These are phyloP conservation scores for Cyanoramphus novaezelandiae DNA, from an alignment of 2,113 vertebrate genomes.

Conservation along the genomic window DNA sequence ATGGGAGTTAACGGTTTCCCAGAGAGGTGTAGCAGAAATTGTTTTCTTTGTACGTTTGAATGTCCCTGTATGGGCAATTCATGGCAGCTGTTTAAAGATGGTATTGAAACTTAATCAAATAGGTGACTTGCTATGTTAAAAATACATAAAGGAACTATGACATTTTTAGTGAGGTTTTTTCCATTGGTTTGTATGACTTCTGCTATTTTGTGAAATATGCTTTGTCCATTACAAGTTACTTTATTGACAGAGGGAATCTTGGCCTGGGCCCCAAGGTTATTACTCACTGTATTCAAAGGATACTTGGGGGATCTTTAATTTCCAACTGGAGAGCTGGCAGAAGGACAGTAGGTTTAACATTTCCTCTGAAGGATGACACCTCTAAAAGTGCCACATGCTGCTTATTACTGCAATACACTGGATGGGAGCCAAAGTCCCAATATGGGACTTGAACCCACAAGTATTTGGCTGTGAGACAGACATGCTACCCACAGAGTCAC, in stretches of 20 bases:
- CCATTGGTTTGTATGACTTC: conserved; percentile 18
- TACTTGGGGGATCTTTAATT: conserved; percentile 52
- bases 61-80: background rate
- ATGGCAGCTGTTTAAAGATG: background rate
- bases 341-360: conserved; percentile 52
- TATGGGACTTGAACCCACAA: conserved; percentile 60
- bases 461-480: conserved; percentile 52
- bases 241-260: conserved; percentile 11
- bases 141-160: background rate
- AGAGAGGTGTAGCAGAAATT: background rate
- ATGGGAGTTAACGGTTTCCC: background rate
- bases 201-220: conserved; percentile 13
- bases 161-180: conserved; percentile 23
- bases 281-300: conserved; percentile 39
- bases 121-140: background rate
- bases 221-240: background rate
- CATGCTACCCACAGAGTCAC: conserved; percentile 53
- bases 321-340: conserved; percentile 56
- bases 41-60: background rate
- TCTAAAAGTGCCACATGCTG: conserved; percentile 45
- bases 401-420: conserved; percentile 44
- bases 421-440: conserved; percentile 42
- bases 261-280: conserved; percentile 21
- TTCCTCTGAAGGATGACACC: conserved; percentile 57
- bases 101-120: conserved; percentile 4